These are phyloP conservation scores for Frieseomelitta varia DNA, from an alignment of 1,140 invertebrate species.

Conservation along the genomic window DNA sequence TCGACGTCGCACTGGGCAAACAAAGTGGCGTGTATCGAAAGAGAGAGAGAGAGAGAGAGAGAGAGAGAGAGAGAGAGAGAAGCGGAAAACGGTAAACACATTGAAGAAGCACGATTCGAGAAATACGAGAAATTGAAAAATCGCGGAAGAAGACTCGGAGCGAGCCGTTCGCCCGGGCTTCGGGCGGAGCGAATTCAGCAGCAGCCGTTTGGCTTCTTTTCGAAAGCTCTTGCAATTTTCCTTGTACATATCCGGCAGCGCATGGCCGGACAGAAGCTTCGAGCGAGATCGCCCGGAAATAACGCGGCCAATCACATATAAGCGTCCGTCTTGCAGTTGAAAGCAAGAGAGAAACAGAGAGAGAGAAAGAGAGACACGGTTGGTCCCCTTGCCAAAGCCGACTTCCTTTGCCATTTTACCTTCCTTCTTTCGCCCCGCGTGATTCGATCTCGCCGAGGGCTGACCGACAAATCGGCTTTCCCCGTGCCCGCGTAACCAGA, in stretches of 20 bases:
- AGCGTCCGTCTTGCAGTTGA: conserved; percentile 24
- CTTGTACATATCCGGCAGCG: conserved; percentile 24
- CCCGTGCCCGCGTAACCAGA: not conserved
- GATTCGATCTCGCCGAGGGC: conserved; percentile 36
- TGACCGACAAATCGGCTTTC: conserved; percentile 54
- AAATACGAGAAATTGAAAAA: conserved; percentile 41
- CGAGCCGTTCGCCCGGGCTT: not conserved
- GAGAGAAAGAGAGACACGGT: not conserved
- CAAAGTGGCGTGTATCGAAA: not conserved
- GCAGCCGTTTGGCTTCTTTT: conserved; percentile 31
- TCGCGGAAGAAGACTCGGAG: not conserved
- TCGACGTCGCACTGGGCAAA: not conserved
- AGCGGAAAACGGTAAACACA: conserved; percentile 11
- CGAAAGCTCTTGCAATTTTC: conserved; percentile 47
- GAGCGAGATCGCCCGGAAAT: conserved; percentile 66
- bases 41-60: not conserved
- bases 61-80: not conserved
- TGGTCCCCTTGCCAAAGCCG: not conserved
- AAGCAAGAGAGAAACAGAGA: not conserved
- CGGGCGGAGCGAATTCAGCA: conserved; percentile 37
- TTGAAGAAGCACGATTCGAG: not conserved
- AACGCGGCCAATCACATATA: conserved; percentile 66
- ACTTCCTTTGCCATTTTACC: conserved; percentile 5
- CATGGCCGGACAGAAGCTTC: conserved; percentile 44
- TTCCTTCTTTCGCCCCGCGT: not conserved